These are phyloP conservation scores for Xanthorhoe spadicearia DNA, from an alignment of 2,888 invertebrate genomes.

Conservation along the genomic window DNA sequence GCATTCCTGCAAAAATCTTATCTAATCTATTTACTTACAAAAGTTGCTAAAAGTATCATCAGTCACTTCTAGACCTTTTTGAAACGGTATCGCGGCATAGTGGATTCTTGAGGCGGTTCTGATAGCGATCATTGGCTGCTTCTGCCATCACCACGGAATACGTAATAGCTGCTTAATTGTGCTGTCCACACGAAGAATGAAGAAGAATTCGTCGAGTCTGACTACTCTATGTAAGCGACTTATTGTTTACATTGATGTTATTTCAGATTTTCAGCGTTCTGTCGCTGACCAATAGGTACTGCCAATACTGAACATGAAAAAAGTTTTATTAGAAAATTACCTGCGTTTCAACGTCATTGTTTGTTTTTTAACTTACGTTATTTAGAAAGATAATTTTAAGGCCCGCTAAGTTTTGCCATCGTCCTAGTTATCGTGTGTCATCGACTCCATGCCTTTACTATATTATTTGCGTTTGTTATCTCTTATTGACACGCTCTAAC, in stretches of 20 bases:
- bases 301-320: no score
- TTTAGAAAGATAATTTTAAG: slow-evolving; percentile 6
- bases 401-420: slow-evolving; percentile 39
- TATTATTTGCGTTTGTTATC: slow-evolving; percentile 76
- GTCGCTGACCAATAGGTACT: no score
- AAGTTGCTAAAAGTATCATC: neutral
- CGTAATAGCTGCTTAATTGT: neutral
- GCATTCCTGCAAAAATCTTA: neutral
- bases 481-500: slow-evolving; percentile 75
- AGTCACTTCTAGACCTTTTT: neutral
- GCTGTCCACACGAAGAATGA: slow-evolving; percentile 6
- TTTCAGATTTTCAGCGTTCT: neutral
- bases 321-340: neutral
- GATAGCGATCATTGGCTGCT: slow-evolving; percentile 8
- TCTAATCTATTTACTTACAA: neutral
- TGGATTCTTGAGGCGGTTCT: neutral
- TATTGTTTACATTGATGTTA: neutral
- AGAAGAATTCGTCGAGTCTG: slow-evolving; percentile 1
- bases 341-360: no score
- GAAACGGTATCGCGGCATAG: neutral
- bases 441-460: slow-evolving; percentile 66
- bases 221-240: neutral
- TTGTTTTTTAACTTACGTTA: neutral
- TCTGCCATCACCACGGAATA: slow-evolving; percentile 1
- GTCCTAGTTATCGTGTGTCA: slow-evolving; percentile 65